A percentile compares a stretch with the other conserved stretches of the same genome.
Evolutionary conservation across 1,140 invertebrate species (phyloP).

Genomic region (Lerema accius): DNA sequence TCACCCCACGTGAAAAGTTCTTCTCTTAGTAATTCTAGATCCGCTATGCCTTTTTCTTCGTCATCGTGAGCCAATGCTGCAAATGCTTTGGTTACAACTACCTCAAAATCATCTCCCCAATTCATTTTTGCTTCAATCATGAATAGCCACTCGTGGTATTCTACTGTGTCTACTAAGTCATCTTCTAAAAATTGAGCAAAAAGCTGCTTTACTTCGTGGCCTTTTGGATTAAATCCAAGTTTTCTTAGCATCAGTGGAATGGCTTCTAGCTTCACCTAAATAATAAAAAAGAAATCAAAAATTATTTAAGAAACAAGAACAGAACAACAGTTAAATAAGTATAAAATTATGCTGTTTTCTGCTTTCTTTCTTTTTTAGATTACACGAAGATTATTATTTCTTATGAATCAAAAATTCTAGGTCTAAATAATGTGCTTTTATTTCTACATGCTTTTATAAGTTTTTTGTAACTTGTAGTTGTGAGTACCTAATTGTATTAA

Average conservation of each 20-base stretch:
- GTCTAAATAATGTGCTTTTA: no score
- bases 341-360: no score
- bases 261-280: constrained; percentile 57
- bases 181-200: constrained; percentile 68
- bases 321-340: no score
- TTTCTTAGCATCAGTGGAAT: constrained; percentile 71
- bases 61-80: constrained; percentile 66
- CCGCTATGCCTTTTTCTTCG: constrained; percentile 54
- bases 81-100: constrained; percentile 64
- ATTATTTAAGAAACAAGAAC: no score
- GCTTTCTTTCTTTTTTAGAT: no score
- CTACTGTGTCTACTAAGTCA: constrained; percentile 69
- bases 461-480: no score
- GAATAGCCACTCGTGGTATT: constrained; percentile 65
- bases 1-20: constrained; percentile 71
- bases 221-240: constrained; percentile 72
- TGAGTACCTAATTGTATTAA: no score
- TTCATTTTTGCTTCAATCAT: constrained; percentile 76
- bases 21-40: constrained; percentile 57
- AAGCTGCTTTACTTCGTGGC: constrained; percentile 58
- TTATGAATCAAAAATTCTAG: no score
- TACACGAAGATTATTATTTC: no score
- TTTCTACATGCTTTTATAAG: no score
- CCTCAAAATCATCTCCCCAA: constrained; percentile 70
- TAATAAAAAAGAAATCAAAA: neutral